Conservation (phyloP, 2,888 invertebrate genomes). For the Empis stercorea region DNA sequence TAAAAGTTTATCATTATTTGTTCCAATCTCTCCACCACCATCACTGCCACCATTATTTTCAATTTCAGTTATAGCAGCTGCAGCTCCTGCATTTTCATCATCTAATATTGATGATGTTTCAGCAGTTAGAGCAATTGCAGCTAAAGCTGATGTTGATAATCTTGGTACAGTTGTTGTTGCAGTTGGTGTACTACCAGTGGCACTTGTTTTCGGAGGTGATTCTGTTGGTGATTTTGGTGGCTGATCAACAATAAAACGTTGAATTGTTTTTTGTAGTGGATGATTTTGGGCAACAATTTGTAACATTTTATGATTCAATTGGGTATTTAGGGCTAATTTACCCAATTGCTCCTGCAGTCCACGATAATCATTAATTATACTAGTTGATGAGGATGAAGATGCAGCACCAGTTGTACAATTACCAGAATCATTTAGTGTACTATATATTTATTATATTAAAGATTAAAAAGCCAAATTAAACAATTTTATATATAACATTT, state of each 20-base stretch:
- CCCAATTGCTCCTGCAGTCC: slow-evolving; percentile 20
- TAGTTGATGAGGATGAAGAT: slow-evolving; percentile 11
- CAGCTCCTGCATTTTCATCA: slow-evolving; percentile 19
- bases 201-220: slow-evolving; percentile 20
- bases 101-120: slow-evolving; percentile 4
- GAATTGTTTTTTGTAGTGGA: slow-evolving; percentile 23
- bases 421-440: background rate
- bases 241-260: slow-evolving; percentile 33
- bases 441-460: too few relatives aligned
- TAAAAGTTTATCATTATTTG: too few relatives aligned
- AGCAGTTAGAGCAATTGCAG: slow-evolving; percentile 9
- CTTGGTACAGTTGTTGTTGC: slow-evolving; percentile 8
- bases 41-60: background rate
- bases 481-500: too few relatives aligned
- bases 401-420: slow-evolving; percentile 9
- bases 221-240: slow-evolving; percentile 36
- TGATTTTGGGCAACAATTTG: slow-evolving; percentile 31
- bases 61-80: slow-evolving; percentile 20
- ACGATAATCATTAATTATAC: slow-evolving; percentile 14
- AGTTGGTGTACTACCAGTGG: slow-evolving; percentile 8
- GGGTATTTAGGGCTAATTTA: slow-evolving; percentile 20
- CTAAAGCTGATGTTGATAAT: slow-evolving; percentile 10
- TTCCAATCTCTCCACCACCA: background rate
- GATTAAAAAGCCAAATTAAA: too few relatives aligned
- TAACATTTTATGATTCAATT: slow-evolving; percentile 25